These are phyloP conservation scores for Luscinia luscinia DNA, from an alignment of 2,797 vertebrate species.

Conservation along the genomic window DNA sequence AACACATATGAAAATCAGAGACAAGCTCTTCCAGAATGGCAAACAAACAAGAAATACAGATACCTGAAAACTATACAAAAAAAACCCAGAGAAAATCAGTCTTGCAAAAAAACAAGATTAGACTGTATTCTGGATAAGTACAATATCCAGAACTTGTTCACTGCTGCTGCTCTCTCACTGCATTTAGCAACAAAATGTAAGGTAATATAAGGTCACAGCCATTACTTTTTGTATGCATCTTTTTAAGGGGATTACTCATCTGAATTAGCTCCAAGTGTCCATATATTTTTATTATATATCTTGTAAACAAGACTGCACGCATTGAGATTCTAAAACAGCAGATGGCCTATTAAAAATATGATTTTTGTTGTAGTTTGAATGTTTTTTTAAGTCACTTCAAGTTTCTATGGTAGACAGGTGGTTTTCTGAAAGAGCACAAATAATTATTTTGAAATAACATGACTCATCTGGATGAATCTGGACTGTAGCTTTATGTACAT, in stretches of 20 bases:
- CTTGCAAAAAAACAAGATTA: background rate
- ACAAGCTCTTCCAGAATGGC: background rate
- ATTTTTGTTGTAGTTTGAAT: background rate
- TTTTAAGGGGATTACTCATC: background rate
- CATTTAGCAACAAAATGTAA: background rate
- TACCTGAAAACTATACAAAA: background rate
- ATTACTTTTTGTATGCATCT: background rate
- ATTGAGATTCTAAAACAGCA: background rate
- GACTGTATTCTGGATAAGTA: background rate
- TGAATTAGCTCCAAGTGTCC: background rate
- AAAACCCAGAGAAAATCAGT: background rate
- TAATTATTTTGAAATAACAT: background rate
- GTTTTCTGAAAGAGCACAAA: background rate
- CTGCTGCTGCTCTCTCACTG: background rate
- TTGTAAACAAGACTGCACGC: background rate
- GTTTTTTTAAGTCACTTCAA: background rate
- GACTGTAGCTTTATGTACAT: background rate
- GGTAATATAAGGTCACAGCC: background rate
- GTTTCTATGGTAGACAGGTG: background rate
- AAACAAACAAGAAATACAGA: background rate
- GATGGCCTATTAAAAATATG: background rate
- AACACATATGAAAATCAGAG: accelerated
- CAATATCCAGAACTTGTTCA: background rate
- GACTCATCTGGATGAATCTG: background rate
- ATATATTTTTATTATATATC: background rate